Evolutionary conservation across 2,888 invertebrate species (phyloP).

Genomic region (Apodemia mormo): DNA sequence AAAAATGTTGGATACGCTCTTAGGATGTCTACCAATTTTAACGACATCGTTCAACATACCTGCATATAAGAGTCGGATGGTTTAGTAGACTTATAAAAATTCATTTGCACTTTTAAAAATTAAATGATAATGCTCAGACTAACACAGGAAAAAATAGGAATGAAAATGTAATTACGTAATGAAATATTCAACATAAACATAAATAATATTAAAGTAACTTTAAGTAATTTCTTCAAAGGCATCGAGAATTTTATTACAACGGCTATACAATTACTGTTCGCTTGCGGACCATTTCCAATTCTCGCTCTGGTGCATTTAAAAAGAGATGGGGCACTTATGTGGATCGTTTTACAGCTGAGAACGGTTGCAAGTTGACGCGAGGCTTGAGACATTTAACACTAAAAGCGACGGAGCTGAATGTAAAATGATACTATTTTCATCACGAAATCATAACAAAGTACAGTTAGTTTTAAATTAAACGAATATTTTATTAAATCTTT

Average conservation of each 20-base stretch:
- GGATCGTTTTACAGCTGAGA: constrained; percentile 34
- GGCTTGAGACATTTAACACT: constrained; percentile 45
- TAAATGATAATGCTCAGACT: too few species aligned
- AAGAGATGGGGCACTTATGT: constrained; percentile 41
- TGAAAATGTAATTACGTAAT: too few species aligned
- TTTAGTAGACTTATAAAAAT: too few species aligned
- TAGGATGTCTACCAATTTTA: too few species aligned
- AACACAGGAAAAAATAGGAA: too few species aligned
- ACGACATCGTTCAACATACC: too few species aligned
- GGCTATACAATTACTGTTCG: constrained; percentile 13
- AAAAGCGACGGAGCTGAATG: constrained; percentile 39
- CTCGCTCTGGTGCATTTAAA: constrained; percentile 42
- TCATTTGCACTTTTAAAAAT: too few species aligned
- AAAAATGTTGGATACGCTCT: too few species aligned
- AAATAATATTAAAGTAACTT: not conserved
- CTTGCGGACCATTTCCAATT: constrained; percentile 28
- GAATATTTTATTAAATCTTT: not conserved
- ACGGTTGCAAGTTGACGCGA: constrained; percentile 38
- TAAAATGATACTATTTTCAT: constrained; percentile 37
- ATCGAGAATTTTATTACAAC: constrained; percentile 2
- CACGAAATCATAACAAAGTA: constrained; percentile 19
- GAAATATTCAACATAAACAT: too few species aligned
- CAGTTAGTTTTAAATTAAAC: not conserved
- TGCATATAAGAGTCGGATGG: too few species aligned
- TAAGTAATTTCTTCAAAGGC: constrained; percentile 10